These are phyloP conservation scores for Xanthia togata DNA, from an alignment of 2,888 invertebrate species.

Conservation along the genomic window DNA sequence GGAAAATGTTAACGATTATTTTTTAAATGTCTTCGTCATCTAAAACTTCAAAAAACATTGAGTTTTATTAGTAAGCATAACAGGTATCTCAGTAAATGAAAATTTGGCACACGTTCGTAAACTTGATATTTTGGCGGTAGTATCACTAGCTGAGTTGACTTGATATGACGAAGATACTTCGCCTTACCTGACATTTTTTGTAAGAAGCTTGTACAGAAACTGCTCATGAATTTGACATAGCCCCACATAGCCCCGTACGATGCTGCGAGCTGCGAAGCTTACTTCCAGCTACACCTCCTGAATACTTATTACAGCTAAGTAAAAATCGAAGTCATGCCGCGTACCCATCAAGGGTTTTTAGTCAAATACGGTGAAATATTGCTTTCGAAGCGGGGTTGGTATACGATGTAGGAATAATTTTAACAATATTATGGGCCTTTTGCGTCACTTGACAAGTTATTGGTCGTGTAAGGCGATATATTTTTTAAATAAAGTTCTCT, in stretches of 20 bases:
- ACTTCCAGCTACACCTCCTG: constrained; percentile 69
- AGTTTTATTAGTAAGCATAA: constrained; percentile 22
- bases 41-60: background rate
- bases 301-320: constrained; percentile 70
- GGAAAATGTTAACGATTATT: background rate
- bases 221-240: constrained; percentile 77
- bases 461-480: constrained; percentile 10
- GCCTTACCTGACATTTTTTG: constrained; percentile 68
- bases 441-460: constrained; percentile 51
- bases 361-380: constrained; percentile 68
- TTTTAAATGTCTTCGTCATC: no score
- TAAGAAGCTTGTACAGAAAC: constrained; percentile 68
- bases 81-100: constrained; percentile 49
- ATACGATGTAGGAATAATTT: constrained; percentile 57
- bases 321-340: constrained; percentile 65
- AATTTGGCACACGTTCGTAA: constrained; percentile 60
- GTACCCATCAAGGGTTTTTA: constrained; percentile 67
- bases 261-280: constrained; percentile 68
- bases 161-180: constrained; percentile 66
- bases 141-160: constrained; percentile 54
- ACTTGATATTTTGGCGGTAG: constrained; percentile 55
- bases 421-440: constrained; percentile 50
- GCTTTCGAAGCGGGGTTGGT: constrained; percentile 53
- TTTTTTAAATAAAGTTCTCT: constrained; percentile 16
- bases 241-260: constrained; percentile 67